phyloP scores from a whole-genome alignment of 2,888 invertebrate species.

The Melanchra persicariae region DNA sequence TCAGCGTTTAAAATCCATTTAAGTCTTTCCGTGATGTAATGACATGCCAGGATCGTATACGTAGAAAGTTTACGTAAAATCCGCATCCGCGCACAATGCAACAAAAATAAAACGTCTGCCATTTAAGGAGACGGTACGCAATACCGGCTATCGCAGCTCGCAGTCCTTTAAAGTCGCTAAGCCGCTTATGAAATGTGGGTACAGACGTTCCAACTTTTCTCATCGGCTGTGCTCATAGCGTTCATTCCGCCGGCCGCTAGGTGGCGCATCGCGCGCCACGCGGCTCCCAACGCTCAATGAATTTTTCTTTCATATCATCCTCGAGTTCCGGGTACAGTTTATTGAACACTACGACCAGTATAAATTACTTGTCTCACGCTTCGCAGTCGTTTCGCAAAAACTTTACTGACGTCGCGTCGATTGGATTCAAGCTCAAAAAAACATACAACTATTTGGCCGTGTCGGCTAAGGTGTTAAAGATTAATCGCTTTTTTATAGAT shows the following conservation, averaged over 20 bases:
- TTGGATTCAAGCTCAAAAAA: slow-evolving; percentile 42
- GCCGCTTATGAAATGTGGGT: slow-evolving; percentile 86
- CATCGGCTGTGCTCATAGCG: slow-evolving; percentile 73
- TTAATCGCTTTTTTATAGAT: slow-evolving; percentile 54
- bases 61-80: slow-evolving; percentile 81
- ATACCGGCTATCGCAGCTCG: slow-evolving; percentile 79
- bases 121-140: slow-evolving; percentile 80
- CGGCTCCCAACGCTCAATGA: slow-evolving; percentile 58
- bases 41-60: slow-evolving; percentile 64
- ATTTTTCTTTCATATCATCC: slow-evolving; percentile 68
- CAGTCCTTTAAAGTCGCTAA: slow-evolving; percentile 85
- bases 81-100: slow-evolving; percentile 75
- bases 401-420: slow-evolving; percentile 25
- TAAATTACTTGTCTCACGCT: slow-evolving; percentile 64
- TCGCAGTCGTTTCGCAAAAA: slow-evolving; percentile 53
- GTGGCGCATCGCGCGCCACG: slow-evolving; percentile 43
- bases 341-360: slow-evolving; percentile 57
- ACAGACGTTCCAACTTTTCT: slow-evolving; percentile 80
- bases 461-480: slow-evolving; percentile 43
- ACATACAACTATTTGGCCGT: slow-evolving; percentile 45
- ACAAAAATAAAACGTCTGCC: slow-evolving; percentile 83
- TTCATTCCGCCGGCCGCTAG: slow-evolving; percentile 51
- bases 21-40: slow-evolving; percentile 65
- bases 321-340: slow-evolving; percentile 68
- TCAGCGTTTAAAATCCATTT: slow-evolving; percentile 64